Conservation (phyloP, 1,140 invertebrate species). For the Trichogramma pretiosum region DNA sequence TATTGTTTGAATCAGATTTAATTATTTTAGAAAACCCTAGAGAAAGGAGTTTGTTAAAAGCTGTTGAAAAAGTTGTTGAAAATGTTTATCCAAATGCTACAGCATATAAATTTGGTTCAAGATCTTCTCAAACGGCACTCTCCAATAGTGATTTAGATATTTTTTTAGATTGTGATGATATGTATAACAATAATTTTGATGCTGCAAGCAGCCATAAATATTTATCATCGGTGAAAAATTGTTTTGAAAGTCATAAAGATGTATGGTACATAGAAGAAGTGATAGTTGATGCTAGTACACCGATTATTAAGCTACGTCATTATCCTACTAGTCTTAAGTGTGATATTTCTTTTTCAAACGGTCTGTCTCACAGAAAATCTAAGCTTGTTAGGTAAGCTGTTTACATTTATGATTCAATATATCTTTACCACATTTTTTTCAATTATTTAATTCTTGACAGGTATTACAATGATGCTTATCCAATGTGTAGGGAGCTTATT, state of each 20-base stretch:
- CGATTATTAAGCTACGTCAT: slow-evolving; percentile 49
- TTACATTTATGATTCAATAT: background rate
- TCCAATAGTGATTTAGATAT: slow-evolving; percentile 44
- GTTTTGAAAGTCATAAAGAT: slow-evolving; percentile 12
- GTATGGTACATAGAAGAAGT: slow-evolving; percentile 23
- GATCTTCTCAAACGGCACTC: slow-evolving; percentile 37
- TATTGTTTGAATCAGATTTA: slow-evolving; percentile 15
- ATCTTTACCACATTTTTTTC: background rate
- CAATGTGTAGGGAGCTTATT: slow-evolving; percentile 26
- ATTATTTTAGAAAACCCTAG: background rate
- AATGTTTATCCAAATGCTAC: slow-evolving; percentile 20
- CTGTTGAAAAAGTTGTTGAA: slow-evolving; percentile 18
- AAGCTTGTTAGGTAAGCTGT: slow-evolving; percentile 37
- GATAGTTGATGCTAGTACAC: slow-evolving; percentile 34
- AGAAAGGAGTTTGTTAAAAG: slow-evolving; percentile 17
- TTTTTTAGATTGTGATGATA: slow-evolving; percentile 40
- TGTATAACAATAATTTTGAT: background rate
- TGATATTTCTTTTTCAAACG: slow-evolving; percentile 51
- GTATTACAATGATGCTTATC: slow-evolving; percentile 21
- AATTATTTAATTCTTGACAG: background rate
- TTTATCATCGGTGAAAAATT: background rate
- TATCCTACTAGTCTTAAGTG: slow-evolving; percentile 40
- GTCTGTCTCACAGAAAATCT: slow-evolving; percentile 49
- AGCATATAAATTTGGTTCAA: slow-evolving; percentile 44
- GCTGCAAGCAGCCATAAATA: background rate